Evolutionary conservation across 2,113 vertebrate genomes (phyloP).

Genomic region (Pelodiscus sinensis): DNA sequence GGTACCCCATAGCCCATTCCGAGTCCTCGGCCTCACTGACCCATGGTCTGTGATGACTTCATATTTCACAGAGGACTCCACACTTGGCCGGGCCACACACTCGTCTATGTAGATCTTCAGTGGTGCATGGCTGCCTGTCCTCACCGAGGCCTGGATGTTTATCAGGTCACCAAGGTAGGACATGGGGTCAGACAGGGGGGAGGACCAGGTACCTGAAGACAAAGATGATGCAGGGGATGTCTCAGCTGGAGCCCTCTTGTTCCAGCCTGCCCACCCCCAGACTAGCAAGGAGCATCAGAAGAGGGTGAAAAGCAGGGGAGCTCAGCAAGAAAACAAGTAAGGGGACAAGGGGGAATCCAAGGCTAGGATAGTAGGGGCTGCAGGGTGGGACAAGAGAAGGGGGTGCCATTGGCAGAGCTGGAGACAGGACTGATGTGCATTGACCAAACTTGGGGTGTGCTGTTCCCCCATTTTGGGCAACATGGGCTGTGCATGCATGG

Average conservation of each 20-base stretch:
- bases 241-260: background rate
- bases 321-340: background rate
- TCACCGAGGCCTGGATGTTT: constrained; percentile 3
- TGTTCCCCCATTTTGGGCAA: background rate
- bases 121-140: accelerated
- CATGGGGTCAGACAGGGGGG: background rate
- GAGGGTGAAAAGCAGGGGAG: background rate
- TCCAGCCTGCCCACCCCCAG: background rate
- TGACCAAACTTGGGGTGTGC: background rate
- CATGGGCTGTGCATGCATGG: background rate
- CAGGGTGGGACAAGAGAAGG: too few relatives aligned
- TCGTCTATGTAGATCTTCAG: background rate
- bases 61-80: accelerated
- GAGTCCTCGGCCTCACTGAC: background rate
- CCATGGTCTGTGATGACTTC: background rate
- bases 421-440: background rate
- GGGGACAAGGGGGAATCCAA: background rate
- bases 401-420: background rate
- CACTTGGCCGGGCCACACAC: background rate
- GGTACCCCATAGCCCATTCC: accelerated
- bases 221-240: accelerated
- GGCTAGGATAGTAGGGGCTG: background rate
- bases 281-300: background rate
- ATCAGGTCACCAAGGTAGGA: constrained; percentile 28
- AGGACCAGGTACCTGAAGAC: constrained; percentile 11